Conservation (phyloP, 2,113 vertebrate species). For the Otis tarda region DNA sequence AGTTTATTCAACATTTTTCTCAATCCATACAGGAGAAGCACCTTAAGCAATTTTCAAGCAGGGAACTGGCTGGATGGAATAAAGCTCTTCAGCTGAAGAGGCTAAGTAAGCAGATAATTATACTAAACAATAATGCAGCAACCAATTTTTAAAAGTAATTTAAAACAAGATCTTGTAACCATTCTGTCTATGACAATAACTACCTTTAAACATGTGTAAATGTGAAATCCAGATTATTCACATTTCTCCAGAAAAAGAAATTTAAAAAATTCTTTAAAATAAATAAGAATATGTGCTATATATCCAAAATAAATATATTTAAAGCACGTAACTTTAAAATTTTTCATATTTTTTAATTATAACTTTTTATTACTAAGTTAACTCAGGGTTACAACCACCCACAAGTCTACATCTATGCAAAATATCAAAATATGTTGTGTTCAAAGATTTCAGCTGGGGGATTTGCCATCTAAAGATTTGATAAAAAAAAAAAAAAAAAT, state of each 20-base stretch:
- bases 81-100: constrained; percentile 18
- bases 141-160: neutral
- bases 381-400: neutral
- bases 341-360: neutral
- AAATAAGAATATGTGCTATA: neutral
- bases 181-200: neutral
- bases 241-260: neutral
- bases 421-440: neutral
- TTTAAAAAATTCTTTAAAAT: neutral
- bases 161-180: neutral
- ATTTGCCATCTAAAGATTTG: neutral
- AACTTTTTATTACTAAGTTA: neutral
- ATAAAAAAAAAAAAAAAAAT: neutral
- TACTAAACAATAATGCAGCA: neutral
- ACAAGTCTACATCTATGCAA: neutral
- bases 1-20: neutral
- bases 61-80: neutral
- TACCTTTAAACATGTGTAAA: neutral
- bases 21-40: neutral
- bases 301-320: neutral
- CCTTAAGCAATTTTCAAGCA: neutral
- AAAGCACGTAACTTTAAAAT: neutral
- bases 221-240: neutral
- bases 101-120: neutral
- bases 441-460: neutral